Base-by-base conservation (phyloP, 2,113 vertebrate genomes). In the Burhinus bistriatus region DNA sequence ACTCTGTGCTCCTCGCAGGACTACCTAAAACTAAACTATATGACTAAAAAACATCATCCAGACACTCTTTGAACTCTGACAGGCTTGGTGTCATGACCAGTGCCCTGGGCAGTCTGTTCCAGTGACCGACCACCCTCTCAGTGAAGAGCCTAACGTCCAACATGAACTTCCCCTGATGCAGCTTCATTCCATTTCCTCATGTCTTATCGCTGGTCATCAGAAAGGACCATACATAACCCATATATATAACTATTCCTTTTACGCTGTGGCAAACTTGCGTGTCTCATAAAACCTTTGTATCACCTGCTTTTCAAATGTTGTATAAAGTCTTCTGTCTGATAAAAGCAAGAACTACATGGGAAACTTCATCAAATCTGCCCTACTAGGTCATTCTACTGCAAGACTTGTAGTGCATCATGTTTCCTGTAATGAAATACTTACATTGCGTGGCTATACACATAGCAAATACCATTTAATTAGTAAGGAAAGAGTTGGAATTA, bases 401-500 rank as follows among this genome's bases (percentile, higher is more conserved):
- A 90, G 12, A 38, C 14, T 70, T 84, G 29, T 36, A 73, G 27
- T 38, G 8, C 13, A 81, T 45, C 42, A 5, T 73, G 15, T 71
- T 91, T 55, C 64, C 27, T 42, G 15, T 9, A 89, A 89, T 57
- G 9, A 80, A 84, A 94, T 81, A 89, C 92, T 58, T 66, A 42
- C 17, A 29, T 30, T 66, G n/a, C 55, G 73, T 45, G 12, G 17
- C 34, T 45, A 90, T 32, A 49, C 15, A 69, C 16, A 84, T 9
- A 54, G 65, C 4, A 45, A 52, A 55, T 78, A 30, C 9, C 38
- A 78, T 75, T 82, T 95, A 54, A 88, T 95, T 86, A 73, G 9
- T 36, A 87, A 83, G 27, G 36, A 88, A 86, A 95, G 34, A 40
- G 22, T 34, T 89, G 57, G 36, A 83, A 93, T 97, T 94, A 82